Evolutionary conservation across 2,888 invertebrate species (phyloP).

Genomic region (Cantharis lateralis): DNA sequence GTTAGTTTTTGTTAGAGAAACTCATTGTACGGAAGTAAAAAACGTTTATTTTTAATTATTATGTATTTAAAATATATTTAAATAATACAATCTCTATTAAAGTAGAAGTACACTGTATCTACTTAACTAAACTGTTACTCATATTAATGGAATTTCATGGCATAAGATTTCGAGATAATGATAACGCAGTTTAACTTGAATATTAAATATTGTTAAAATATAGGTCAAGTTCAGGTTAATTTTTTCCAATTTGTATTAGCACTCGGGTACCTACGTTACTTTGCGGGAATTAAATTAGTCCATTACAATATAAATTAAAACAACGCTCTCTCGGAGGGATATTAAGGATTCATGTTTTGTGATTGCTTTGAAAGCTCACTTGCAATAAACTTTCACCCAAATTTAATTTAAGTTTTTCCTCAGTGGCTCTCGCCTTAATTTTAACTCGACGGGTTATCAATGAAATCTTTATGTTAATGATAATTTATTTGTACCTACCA

Average conservation of each 20-base stretch:
- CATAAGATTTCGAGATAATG: background rate
- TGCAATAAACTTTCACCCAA: background rate
- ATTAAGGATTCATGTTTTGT: background rate
- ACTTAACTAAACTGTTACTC: background rate
- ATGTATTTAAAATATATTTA: background rate
- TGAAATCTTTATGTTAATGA: background rate
- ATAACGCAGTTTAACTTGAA: background rate
- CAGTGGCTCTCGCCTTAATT: background rate
- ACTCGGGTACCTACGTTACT: background rate
- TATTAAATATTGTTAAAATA: background rate
- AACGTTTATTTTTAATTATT: background rate
- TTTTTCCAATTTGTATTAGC: background rate
- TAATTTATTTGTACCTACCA: background rate
- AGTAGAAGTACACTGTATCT: background rate
- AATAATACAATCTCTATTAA: background rate
- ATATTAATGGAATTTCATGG: background rate
- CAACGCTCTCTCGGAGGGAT: background rate
- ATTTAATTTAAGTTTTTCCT: background rate
- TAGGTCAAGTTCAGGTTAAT: background rate
- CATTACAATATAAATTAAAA: background rate
- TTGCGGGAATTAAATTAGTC: background rate
- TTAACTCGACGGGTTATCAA: background rate
- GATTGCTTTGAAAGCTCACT: background rate
- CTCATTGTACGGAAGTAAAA: background rate
- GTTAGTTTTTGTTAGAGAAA: background rate